phyloP scores from a whole-genome alignment of 2,797 vertebrate genomes.

The Mus spretus region DNA sequence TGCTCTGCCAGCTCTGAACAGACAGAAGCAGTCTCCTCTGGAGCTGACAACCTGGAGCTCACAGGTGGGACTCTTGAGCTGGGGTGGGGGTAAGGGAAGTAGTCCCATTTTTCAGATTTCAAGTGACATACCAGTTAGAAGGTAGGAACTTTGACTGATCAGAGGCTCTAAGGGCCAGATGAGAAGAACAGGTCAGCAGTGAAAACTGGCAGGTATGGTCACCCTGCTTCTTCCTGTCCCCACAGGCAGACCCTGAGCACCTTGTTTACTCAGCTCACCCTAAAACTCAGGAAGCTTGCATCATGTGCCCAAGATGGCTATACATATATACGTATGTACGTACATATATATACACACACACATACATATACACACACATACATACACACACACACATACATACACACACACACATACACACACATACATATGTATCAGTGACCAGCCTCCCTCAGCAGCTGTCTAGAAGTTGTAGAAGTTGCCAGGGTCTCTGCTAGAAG shows the following conservation, averaged over 20 bases:
- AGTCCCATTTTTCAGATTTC: constrained; percentile 9
- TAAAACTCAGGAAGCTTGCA: constrained; percentile 16
- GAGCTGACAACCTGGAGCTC: neutral
- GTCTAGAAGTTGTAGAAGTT: neutral
- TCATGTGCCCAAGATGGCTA: neutral
- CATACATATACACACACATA: too few relatives aligned
- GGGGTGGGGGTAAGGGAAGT: neutral
- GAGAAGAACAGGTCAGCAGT: neutral
- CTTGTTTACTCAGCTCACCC: neutral
- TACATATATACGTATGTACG: too few relatives aligned
- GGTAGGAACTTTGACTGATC: neutral
- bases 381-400: too few relatives aligned
- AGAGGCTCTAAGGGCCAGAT: neutral
- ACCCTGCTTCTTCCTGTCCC: neutral
- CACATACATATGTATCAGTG: too few relatives aligned
- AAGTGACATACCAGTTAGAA: neutral
- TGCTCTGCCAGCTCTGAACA: neutral
- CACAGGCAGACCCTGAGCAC: neutral
- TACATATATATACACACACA: too few relatives aligned
- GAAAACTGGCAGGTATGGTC: too few relatives aligned
- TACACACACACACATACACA: too few relatives aligned
- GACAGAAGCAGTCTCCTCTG: neutral
- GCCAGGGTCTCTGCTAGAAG: neutral
- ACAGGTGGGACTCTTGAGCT: neutral
- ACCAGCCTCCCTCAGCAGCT: neutral